Percentiles rank a stretch among this genome's conserved stretches.
Evolutionary conservation across 1,140 invertebrate species (phyloP).

Genomic region (Hypsibius dujardini): DNA sequence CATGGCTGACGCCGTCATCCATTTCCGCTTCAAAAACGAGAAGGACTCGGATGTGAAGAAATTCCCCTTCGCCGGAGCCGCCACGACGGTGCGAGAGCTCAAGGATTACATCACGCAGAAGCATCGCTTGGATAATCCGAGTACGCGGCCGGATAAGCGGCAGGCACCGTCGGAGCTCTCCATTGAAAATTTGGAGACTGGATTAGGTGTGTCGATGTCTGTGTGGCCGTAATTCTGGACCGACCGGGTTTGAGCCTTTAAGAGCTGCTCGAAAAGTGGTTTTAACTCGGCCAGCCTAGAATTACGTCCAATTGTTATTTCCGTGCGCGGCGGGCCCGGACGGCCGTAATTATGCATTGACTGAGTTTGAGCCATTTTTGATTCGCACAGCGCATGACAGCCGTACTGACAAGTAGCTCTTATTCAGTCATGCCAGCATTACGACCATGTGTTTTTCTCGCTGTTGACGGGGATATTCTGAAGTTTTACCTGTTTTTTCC

Average conservation of each 20-base stretch:
- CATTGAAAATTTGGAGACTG: not conserved
- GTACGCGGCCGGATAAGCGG: not conserved
- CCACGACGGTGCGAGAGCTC: not conserved
- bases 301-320: too few relatives aligned
- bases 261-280: too few relatives aligned
- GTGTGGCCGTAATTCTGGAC: not conserved
- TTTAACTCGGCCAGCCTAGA: too few relatives aligned
- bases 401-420: too few relatives aligned
- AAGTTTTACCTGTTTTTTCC: not conserved
- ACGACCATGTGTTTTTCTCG: too few relatives aligned
- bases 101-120: not conserved
- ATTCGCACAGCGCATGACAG: too few relatives aligned
- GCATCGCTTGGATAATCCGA: not conserved
- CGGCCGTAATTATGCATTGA: too few relatives aligned
- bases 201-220: not conserved
- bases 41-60: not conserved
- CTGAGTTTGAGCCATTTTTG: too few relatives aligned
- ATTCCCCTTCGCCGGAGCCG: slow-evolving; percentile 1
- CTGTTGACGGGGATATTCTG: too few relatives aligned
- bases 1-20: slow-evolving; percentile 3
- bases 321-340: too few relatives aligned
- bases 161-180: slow-evolving; percentile 13
- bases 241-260: too few relatives aligned
- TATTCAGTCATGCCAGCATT: too few relatives aligned
- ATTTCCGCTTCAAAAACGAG: slow-evolving; percentile 6